A percentile compares a stretch with the other conserved stretches of the same genome.
These are phyloP conservation scores for Antheraea assamensis DNA, from an alignment of 2,888 invertebrate species.

Conservation along the genomic window DNA sequence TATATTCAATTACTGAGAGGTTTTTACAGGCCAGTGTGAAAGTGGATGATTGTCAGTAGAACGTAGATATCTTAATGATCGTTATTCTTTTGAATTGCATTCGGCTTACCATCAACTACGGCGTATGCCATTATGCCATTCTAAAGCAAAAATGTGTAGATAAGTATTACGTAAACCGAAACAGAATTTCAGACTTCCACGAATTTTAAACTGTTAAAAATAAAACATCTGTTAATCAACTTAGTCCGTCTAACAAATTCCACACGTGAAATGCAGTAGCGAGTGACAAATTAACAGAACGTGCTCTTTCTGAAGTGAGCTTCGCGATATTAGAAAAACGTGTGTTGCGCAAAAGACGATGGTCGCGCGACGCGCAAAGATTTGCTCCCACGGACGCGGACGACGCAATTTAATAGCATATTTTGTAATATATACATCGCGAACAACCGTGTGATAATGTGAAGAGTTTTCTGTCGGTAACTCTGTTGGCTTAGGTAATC, in stretches of 20 bases:
- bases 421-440: constrained; percentile 1
- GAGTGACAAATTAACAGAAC: background rate
- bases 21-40: too few relatives aligned
- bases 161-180: background rate
- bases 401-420: background rate
- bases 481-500: background rate
- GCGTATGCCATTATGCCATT: too few relatives aligned
- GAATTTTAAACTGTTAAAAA: background rate
- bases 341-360: background rate
- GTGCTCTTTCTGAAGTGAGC: constrained; percentile 5
- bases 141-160: too few relatives aligned
- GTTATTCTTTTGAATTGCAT: too few relatives aligned
- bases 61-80: too few relatives aligned
- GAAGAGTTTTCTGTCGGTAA: background rate
- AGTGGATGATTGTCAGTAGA: too few relatives aligned
- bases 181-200: background rate
- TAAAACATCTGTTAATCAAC: background rate
- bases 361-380: background rate
- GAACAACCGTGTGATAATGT: constrained; percentile 8
- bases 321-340: background rate
- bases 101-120: too few relatives aligned
- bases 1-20: too few relatives aligned
- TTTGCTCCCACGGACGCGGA: constrained; percentile 3
- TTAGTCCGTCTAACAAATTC: constrained; percentile 1
- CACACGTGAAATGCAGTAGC: constrained; percentile 4